Evolutionary conservation across 1,140 invertebrate genomes (phyloP).

Genomic region (Camponotus floridanus): DNA sequence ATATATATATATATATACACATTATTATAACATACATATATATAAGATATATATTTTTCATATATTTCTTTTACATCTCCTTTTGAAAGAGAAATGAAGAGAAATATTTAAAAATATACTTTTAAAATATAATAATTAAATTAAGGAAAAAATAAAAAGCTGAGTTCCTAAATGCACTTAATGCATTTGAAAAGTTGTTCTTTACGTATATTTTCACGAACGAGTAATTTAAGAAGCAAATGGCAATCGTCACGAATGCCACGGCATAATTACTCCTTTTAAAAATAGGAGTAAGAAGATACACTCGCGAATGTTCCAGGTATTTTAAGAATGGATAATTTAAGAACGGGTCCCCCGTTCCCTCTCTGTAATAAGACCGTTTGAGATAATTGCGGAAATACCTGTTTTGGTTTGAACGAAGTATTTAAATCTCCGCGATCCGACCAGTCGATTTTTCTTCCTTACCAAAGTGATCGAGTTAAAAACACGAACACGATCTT

Average conservation of each 20-base stretch:
- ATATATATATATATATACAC: no score
- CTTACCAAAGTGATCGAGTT: conserved; percentile 14
- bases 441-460: conserved; percentile 6
- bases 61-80: background rate
- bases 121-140: background rate
- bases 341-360: conserved; percentile 33
- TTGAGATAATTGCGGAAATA: conserved; percentile 32
- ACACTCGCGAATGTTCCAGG: conserved; percentile 1
- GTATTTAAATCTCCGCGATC: conserved; percentile 32
- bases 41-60: background rate
- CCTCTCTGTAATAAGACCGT: background rate
- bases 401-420: background rate
- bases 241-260: conserved; percentile 51
- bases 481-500: conserved; percentile 14
- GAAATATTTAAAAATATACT: background rate
- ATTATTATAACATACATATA: no score
- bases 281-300: background rate
- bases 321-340: conserved; percentile 48
- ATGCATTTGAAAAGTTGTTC: background rate
- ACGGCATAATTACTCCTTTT: conserved; percentile 36
- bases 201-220: background rate
- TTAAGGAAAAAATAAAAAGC: background rate
- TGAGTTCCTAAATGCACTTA: no score
- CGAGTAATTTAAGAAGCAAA: conserved; percentile 25
- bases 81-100: background rate